Conservation (phyloP, 2,797 vertebrate species). For the Aldrovandia affinis region DNA sequence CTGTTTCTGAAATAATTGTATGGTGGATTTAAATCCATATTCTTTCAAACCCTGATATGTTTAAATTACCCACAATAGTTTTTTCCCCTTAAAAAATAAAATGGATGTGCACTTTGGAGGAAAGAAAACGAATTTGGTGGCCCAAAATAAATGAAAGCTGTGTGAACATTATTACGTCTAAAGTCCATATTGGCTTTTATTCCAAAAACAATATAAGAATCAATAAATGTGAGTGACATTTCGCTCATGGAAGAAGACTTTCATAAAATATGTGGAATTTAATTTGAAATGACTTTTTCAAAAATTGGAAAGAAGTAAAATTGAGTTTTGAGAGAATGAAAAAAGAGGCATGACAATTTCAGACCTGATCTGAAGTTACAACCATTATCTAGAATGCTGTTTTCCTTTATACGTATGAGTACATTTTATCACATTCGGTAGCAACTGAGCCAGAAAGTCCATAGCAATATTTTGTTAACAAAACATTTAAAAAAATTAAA, state of each 20-base stretch:
- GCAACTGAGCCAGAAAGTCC: neutral
- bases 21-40: constrained; percentile 17
- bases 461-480: neutral
- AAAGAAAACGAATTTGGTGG: neutral
- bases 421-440: neutral
- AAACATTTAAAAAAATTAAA: constrained; percentile 30
- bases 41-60: neutral
- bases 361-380: neutral
- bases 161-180: constrained; percentile 1
- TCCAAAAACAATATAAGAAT: neutral
- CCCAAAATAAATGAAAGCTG: constrained; percentile 17
- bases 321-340: constrained; percentile 3
- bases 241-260: neutral
- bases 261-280: neutral
- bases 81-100: neutral
- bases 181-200: neutral
- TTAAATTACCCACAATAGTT: neutral
- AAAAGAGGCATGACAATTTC: neutral
- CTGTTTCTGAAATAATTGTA: neutral
- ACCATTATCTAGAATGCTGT: neutral
- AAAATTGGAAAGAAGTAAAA: constrained; percentile 15
- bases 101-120: constrained; percentile 13
- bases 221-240: neutral
- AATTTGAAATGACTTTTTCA: neutral
- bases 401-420: neutral